Base-by-base conservation (phyloP, 2,797 vertebrate species). In the Apogon hyalosoma region DNA sequence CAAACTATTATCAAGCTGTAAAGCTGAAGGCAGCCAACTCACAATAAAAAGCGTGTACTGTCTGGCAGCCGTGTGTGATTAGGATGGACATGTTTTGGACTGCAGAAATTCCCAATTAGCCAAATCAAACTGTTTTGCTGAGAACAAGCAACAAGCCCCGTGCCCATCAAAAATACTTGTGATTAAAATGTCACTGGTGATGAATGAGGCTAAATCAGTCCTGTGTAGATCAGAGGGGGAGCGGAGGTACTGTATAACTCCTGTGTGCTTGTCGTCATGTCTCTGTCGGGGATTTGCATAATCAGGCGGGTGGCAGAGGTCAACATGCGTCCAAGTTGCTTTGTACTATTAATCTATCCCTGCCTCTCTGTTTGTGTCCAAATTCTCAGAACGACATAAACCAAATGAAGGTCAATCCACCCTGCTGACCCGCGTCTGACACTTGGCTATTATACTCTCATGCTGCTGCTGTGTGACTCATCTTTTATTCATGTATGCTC, bases 101-200 rank as follows among this genome's bases (percentile, higher is more conserved):
- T 46, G 49, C 69, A 73, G 39, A 14, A 39, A 67, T 63, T 80
- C 73, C 65, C 33, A 77, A 70, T 83, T 73, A 71, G 49, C 62
- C 62, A 75, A 80, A 81, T 88, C 79, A 80, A 88, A 91, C 79
- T 79, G 83, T 87, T 90, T 85, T 77, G 63, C 65, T 77, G 68
- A 79, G 79, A 66, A 24, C 77, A 73, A 63, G 59, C 63, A 56
- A 79, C 61, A 42, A 51, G 71, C 76, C 73, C 48, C 10, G 11
- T 62, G 70, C 66, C 76, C 63, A 50, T 87, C 74, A 80, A 64
- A 65, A 67, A 72, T 52, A 70, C 46, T 64, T 81, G 49, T 81
- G 80, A 88, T 88, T 89, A 90, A 90, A 88, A 86, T 76, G 88
- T 87, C 90, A 90, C 71, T n/a, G 75, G 79, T 90, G 90, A 89